Percentiles rank a stretch among this genome's conserved stretches.
phyloP scores from a whole-genome alignment of 2,888 invertebrate species.

The Aproaerema taeniolella region DNA sequence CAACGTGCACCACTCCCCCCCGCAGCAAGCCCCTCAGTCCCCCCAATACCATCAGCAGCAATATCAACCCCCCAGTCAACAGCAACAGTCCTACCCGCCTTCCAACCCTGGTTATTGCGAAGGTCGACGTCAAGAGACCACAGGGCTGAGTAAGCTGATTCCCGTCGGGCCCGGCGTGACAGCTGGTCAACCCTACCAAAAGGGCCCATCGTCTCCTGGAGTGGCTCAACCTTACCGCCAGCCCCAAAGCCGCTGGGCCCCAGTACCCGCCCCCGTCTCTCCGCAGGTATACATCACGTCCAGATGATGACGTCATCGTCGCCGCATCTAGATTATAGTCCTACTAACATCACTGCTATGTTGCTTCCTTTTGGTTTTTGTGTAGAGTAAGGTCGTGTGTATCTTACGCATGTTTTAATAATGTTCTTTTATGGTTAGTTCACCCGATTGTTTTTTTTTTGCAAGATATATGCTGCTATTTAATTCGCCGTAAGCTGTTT shows the following conservation, averaged over 20 bases:
- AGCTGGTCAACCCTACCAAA: slow-evolving; percentile 45
- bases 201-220: slow-evolving; percentile 53
- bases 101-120: slow-evolving; percentile 49
- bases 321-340: slow-evolving; percentile 29
- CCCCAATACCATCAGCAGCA: slow-evolving; percentile 26
- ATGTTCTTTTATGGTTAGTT: no score
- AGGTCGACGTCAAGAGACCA: slow-evolving; percentile 55
- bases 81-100: slow-evolving; percentile 19
- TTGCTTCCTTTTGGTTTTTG: slow-evolving; percentile 28
- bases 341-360: slow-evolving; percentile 20
- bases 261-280: slow-evolving; percentile 65
- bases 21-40: slow-evolving; percentile 52
- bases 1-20: slow-evolving; percentile 42
- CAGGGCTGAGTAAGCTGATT: slow-evolving; percentile 68
- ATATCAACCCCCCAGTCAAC: slow-evolving; percentile 18
- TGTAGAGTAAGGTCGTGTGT: slow-evolving; percentile 2
- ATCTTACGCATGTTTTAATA: no score
- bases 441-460: no score
- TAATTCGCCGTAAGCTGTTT: no score
- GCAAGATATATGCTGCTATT: no score
- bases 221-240: slow-evolving; percentile 56
- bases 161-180: slow-evolving; percentile 59
- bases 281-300: slow-evolving; percentile 58
- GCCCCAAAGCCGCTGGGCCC: slow-evolving; percentile 67
- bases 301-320: slow-evolving; percentile 24